Evolutionary conservation across 2,888 invertebrate genomes (phyloP).

Genomic region (Sepioteuthis lessoniana): DNA sequence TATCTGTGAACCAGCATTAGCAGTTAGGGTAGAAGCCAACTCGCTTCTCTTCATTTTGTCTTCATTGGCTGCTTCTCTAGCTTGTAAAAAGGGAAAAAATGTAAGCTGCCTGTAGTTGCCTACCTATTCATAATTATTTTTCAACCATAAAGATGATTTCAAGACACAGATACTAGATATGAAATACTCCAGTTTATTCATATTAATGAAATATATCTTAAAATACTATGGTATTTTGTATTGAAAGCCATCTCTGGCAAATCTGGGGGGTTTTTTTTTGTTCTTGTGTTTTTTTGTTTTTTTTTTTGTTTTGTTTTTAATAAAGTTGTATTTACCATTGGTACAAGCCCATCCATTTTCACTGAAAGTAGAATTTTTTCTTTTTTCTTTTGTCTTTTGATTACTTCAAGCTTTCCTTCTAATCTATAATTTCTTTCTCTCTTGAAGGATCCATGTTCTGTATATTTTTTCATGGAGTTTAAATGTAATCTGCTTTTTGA

Average conservation of each 20-base stretch:
- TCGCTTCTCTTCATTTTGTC: neutral
- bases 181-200: neutral
- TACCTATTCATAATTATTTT: neutral
- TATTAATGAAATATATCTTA: neutral
- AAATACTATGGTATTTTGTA: neutral
- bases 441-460: neutral
- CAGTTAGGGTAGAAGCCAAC: neutral
- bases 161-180: neutral
- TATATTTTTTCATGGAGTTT: neutral
- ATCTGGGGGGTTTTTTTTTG: neutral
- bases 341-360: neutral
- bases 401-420: neutral
- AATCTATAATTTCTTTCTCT: neutral
- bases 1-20: no score
- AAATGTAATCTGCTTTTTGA: neutral
- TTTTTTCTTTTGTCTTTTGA: no score
- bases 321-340: slow-evolving; percentile 17
- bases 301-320: neutral
- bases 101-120: neutral
- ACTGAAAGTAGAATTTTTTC: no score
- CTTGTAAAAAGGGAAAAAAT: neutral
- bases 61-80: neutral
- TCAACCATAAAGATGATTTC: neutral
- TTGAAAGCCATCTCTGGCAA: neutral
- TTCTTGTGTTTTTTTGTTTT: no score